Evolutionary conservation across 2,888 invertebrate genomes (phyloP), one percentile per base, ranked within the genome.

Genomic region (Imbricaverruca yamaguchii): DNA sequence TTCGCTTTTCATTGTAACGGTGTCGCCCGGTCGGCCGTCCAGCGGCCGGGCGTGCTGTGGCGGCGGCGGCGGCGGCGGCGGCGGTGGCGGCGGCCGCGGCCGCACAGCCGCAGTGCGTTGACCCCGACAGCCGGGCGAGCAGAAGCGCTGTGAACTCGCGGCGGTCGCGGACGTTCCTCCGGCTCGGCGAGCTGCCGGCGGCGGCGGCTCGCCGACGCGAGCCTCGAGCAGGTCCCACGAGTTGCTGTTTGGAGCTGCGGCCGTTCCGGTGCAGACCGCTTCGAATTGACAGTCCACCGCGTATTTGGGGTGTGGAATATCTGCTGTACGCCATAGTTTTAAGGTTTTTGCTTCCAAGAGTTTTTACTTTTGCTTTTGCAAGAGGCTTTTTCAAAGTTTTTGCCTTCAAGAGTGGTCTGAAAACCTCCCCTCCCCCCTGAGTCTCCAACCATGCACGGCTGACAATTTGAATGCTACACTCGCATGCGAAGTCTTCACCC

Each of bases 1-100:
- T 74, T 74, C 74, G 74, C 74, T 74, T 74, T 74, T 74, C 74
- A 74, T 74, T 18, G 74, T 74, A 74, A 74, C 74, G 74, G 74
- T 74, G 74, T 15, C 15, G 59, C 12, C 59, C 4, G 39, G 59
- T 15, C 59, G 59, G 59, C 59, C 7, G 39, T 39, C 39, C 39
- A n/a, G 39, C 39, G 39, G 39, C 39, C 39, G 39, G 39, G 39
- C 39, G 39, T 39, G 69, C 69, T 15, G 69, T 39, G 25, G 6
- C n/a, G 1, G 67, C 0, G 39, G 69, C 39, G 15, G 69, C 39
- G 39, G 39, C 4, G 74, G 74, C 4, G 74, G 53, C 15, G 74
- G 74, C 13, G 53, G 74, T 15, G 74, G 74, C 39, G 13, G 69
- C 23, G 13, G 23, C 53, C 1, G 53, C 53, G 8, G 18, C 18